A percentile compares a stretch with the other conserved stretches of the same genome.
These are phyloP conservation scores for Acleris holmiana DNA, from an alignment of 2,888 invertebrate species.

Conservation along the genomic window DNA sequence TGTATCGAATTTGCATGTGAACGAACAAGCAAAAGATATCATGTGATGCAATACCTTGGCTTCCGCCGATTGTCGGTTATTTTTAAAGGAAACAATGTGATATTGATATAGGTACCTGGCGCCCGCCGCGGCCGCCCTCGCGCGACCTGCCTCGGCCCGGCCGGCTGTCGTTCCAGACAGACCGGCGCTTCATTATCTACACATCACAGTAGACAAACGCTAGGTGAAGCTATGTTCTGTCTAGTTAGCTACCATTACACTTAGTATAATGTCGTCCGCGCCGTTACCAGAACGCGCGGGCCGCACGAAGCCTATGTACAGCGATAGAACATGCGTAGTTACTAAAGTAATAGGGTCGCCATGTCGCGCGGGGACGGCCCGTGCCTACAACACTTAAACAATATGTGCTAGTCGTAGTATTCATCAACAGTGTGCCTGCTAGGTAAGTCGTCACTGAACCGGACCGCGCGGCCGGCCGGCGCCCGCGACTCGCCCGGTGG, in stretches of 20 bases:
- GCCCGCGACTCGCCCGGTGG: slow-evolving; percentile 49
- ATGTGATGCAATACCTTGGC: slow-evolving; percentile 68
- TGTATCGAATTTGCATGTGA: slow-evolving; percentile 48
- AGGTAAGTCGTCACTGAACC: slow-evolving; percentile 25
- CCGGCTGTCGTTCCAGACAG: background rate
- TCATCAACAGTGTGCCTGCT: slow-evolving; percentile 31
- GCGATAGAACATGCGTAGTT: background rate
- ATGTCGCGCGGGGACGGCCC: slow-evolving; percentile 10
- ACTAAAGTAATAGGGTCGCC: background rate
- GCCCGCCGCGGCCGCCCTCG: background rate
- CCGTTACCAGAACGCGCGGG: background rate
- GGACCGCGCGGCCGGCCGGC: slow-evolving; percentile 51
- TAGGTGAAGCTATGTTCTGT: slow-evolving; percentile 35
- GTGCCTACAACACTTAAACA: slow-evolving; percentile 15
- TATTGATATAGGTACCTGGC: slow-evolving; percentile 59
- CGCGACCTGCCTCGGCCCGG: background rate
- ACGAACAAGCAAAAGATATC: slow-evolving; percentile 65
- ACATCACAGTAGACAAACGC: slow-evolving; percentile 36
- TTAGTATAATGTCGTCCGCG: slow-evolving; percentile 16
- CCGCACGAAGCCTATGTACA: slow-evolving; percentile 1
- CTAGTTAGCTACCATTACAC: slow-evolving; percentile 35
- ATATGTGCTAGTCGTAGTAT: slow-evolving; percentile 35
- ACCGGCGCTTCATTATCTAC: slow-evolving; percentile 12
- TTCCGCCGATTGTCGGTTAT: slow-evolving; percentile 53
- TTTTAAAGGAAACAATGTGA: slow-evolving; percentile 57